phyloP scores from a whole-genome alignment of 2,797 vertebrate species.

The Betta splendens region DNA sequence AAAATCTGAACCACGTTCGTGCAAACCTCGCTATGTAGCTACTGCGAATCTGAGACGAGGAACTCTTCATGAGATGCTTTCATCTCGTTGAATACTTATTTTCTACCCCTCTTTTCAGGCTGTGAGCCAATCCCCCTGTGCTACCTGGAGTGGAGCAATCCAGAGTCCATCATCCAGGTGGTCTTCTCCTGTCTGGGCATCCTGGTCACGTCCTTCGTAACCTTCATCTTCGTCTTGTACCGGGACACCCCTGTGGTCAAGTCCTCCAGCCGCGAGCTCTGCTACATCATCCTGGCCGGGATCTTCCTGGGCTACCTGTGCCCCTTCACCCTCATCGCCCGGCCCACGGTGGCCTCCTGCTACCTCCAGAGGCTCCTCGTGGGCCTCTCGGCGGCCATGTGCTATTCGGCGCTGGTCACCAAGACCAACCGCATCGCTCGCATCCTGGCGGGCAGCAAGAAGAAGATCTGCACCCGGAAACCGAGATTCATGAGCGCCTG shows the following conservation, averaged over 20 bases:
- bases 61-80: slow-evolving; percentile 29
- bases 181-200: slow-evolving; percentile 96
- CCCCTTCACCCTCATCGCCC: slow-evolving; percentile 95
- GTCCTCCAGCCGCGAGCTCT: slow-evolving; percentile 97
- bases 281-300: slow-evolving; percentile 97
- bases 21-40: background rate
- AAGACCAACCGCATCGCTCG: slow-evolving; percentile 99
- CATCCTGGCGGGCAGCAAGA: slow-evolving; percentile 97
- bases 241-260: slow-evolving; percentile 98
- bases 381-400: slow-evolving; percentile 96
- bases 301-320: slow-evolving; percentile 97
- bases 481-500: slow-evolving; percentile 98
- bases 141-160: slow-evolving; percentile 95
- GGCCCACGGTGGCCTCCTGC: slow-evolving; percentile 92
- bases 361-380: slow-evolving; percentile 96
- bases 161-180: slow-evolving; percentile 95
- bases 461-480: slow-evolving; percentile 98
- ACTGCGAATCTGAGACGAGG: slow-evolving; percentile 2
- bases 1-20: slow-evolving; percentile 1
- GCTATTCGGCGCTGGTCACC: slow-evolving; percentile 95
- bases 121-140: slow-evolving; percentile 90
- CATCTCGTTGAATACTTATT: slow-evolving; percentile 17
- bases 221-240: slow-evolving; percentile 94
- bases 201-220: slow-evolving; percentile 94
- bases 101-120: slow-evolving; percentile 72